These are phyloP conservation scores for Drosophila fuyamai DNA, from an alignment of 1,140 invertebrate genomes.

Conservation along the genomic window DNA sequence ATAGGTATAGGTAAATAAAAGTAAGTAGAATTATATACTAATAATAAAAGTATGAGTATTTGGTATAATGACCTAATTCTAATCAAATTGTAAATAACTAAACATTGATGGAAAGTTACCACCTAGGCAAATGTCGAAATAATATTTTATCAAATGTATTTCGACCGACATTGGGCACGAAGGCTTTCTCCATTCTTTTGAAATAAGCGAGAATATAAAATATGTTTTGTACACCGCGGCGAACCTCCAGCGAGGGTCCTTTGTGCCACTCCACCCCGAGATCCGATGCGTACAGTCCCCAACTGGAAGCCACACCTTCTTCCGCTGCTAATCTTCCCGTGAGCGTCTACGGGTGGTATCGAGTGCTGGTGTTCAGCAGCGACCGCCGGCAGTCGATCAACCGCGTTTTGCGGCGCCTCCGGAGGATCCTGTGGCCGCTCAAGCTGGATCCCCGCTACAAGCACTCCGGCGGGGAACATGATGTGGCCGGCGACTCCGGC, in stretches of 20 bases:
- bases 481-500: slow-evolving; percentile 19
- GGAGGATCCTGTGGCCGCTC: slow-evolving; percentile 4
- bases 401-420: slow-evolving; percentile 19
- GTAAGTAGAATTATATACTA: too few relatives aligned
- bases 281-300: too few relatives aligned
- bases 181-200: too few relatives aligned
- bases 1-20: too few relatives aligned
- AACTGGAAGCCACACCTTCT: too few relatives aligned
- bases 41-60: too few relatives aligned
- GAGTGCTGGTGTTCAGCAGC: slow-evolving; percentile 38
- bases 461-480: slow-evolving; percentile 42
- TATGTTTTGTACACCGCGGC: neutral
- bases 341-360: slow-evolving; percentile 57
- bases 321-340: slow-evolving; percentile 18
- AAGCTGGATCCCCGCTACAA: slow-evolving; percentile 24
- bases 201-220: neutral
- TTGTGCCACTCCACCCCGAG: slow-evolving; percentile 19
- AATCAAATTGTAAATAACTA: too few relatives aligned
- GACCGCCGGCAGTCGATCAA: slow-evolving; percentile 1
- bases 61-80: too few relatives aligned
- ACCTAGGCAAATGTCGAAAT: too few relatives aligned
- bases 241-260: neutral
- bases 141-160: too few relatives aligned
- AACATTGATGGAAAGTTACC: too few relatives aligned
- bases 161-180: too few relatives aligned